Base-by-base conservation (phyloP, 2,888 invertebrate species). In the Agrotis exclamationis region DNA sequence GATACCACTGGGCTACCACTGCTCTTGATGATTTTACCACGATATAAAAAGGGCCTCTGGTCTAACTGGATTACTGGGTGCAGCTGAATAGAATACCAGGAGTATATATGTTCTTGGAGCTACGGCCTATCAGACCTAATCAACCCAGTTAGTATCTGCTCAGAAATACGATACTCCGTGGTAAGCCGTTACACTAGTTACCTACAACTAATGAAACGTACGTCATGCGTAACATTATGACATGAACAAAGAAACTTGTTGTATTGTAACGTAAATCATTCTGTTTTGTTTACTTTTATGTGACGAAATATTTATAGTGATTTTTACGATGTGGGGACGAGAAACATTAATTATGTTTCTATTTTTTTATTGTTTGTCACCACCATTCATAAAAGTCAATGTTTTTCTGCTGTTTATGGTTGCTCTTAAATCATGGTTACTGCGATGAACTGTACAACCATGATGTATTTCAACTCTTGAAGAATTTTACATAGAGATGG, bases 271-370 rank as follows among this genome's bases (percentile, higher is more conserved):
- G 6, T 65, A 47, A 59, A 44, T 50, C 13, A 59, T 48, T 16
- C 16, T 58, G 33, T 47, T 60, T 56, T 20, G 11, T 76, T 58
- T 20, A 28, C 18, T 44, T 74, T 63, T 50, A 50, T 74, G 66
- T 56, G 69, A 60, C 33, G 69, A 69, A 45, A 76, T 60, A 50
- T 76, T 75, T 57, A 66, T 66, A 7, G 63, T 39, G 3, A 20
- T 56, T 24, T 67, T 72, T 72, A 72, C 45, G 67, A 57, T 50
- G 45, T 20, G 57, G n/a, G 22, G 22, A 51, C 33, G 39, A 39
- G 9, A 1, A 9, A 39, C 39, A 39, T 2, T 39, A 18, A 24
- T 24, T 33, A 73, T 59, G 69, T 59, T 59, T 48, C 18, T 47
- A 22, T 58, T 16, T 22, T 39, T 1, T 1, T 14, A 18, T 57